A percentile compares a stretch with the other conserved stretches of the same genome.
These are phyloP conservation scores for Oreochromis aureus DNA, from an alignment of 2,113 vertebrate species.

Conservation along the genomic window DNA sequence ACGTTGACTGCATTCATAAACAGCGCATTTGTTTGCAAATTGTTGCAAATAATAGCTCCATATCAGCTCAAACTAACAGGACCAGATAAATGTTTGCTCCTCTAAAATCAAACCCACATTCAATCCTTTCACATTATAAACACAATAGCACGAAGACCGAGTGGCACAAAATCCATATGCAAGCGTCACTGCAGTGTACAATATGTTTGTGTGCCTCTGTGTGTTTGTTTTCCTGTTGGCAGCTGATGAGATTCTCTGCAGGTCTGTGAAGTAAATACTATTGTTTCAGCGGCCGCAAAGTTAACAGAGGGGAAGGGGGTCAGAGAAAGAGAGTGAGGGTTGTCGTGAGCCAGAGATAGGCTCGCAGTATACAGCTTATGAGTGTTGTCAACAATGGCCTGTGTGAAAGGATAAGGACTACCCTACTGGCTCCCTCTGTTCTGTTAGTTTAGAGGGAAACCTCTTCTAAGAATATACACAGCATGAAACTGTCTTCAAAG, in stretches of 20 bases:
- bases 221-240: constrained; percentile 49
- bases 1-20: neutral
- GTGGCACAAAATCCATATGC: neutral
- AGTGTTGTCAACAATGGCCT: constrained; percentile 28
- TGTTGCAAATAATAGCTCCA: neutral
- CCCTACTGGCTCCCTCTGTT: neutral
- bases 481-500: neutral
- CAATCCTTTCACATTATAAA: neutral
- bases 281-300: constrained; percentile 46
- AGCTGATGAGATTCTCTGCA: constrained; percentile 25
- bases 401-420: neutral
- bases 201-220: neutral
- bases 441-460: neutral
- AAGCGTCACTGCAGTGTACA: neutral
- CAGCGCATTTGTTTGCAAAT: neutral
- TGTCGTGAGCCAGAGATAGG: constrained; percentile 17
- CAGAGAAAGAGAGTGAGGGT: neutral
- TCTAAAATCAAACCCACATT: neutral
- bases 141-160: neutral
- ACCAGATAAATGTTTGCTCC: neutral
- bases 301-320: neutral
- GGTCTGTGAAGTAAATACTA: constrained; percentile 50
- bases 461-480: neutral
- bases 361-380: neutral
- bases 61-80: neutral